These are phyloP conservation scores for Ifrita kowaldi DNA, from an alignment of 2,113 vertebrate genomes.

Conservation along the genomic window DNA sequence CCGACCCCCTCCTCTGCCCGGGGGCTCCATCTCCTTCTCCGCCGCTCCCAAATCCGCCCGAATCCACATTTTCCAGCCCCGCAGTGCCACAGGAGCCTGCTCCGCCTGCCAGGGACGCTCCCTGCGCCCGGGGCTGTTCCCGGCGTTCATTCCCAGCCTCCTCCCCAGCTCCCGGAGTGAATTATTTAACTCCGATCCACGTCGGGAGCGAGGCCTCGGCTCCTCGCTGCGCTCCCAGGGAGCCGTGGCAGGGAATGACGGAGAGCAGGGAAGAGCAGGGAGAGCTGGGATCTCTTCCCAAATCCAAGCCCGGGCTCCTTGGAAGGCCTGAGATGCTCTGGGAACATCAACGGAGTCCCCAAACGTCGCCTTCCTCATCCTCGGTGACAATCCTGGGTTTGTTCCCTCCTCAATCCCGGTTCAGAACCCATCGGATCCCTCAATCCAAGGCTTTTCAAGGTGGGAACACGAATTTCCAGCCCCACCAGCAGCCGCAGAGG, in stretches of 20 bases:
- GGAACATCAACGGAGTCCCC: fast-evolving
- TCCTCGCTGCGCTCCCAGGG: not conserved
- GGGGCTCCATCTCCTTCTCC: not conserved
- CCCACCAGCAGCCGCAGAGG: fast-evolving
- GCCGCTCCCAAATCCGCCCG: not conserved
- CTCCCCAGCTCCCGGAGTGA: not conserved
- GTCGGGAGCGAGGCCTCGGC: not conserved
- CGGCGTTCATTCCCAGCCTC: not conserved
- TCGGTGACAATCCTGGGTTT: fast-evolving
- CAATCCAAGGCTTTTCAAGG: not conserved
- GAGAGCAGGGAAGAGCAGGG: not conserved
- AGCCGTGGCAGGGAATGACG: not conserved
- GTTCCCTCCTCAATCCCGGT: not conserved
- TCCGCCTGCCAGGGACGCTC: not conserved
- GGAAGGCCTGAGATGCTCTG: not conserved
- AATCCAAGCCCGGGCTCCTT: fast-evolving
- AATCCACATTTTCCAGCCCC: not conserved
- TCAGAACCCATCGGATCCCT: fast-evolving
- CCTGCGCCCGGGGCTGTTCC: not conserved
- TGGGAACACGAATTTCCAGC: fast-evolving
- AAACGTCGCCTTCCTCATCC: not conserved
- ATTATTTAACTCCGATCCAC: not conserved
- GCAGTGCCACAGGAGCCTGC: fast-evolving
- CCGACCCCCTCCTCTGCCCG: not conserved
- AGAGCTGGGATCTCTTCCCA: not conserved